phyloP scores from a whole-genome alignment of 2,113 vertebrate genomes.

The Protobothrops flavoviridis region DNA sequence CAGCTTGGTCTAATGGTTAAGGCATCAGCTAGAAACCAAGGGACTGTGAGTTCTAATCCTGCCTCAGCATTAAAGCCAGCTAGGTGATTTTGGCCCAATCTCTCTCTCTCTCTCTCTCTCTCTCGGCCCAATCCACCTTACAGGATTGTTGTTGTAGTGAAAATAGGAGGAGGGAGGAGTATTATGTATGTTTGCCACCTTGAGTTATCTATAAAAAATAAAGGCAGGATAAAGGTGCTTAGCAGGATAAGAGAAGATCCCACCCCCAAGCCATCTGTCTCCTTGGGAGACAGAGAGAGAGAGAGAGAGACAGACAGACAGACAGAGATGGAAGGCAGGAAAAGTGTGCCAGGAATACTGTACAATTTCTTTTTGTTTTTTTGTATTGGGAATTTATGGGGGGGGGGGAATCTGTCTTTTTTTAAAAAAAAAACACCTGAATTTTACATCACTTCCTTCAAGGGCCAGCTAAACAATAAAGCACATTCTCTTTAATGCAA shows the following conservation, averaged over 20 bases:
- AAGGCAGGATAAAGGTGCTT: not conserved
- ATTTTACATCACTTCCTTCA: not conserved
- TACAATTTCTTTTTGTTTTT: not conserved
- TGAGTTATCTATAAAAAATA: not conserved
- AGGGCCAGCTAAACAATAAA: not conserved
- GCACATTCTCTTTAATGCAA: not conserved
- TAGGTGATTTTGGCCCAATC: not conserved
- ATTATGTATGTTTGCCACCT: not conserved
- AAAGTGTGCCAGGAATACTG: not conserved
- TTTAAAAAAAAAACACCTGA: not conserved
- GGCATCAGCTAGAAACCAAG: not conserved
- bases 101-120: not conserved
- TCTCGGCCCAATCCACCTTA: not conserved
- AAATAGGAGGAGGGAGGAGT: not conserved
- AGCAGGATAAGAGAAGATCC: not conserved
- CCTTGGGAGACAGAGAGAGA: accelerated
- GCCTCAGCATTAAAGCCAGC: not conserved
- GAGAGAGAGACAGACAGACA: no score
- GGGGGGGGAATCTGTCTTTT: not conserved
- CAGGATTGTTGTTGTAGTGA: not conserved
- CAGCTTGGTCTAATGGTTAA: not conserved
- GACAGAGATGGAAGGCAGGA: not conserved
- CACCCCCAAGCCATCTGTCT: not conserved
- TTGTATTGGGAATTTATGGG: not conserved
- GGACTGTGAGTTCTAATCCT: not conserved